Evolutionary conservation across 2,797 vertebrate species (phyloP).

Genomic region (Dicrostonyx torquatus): DNA sequence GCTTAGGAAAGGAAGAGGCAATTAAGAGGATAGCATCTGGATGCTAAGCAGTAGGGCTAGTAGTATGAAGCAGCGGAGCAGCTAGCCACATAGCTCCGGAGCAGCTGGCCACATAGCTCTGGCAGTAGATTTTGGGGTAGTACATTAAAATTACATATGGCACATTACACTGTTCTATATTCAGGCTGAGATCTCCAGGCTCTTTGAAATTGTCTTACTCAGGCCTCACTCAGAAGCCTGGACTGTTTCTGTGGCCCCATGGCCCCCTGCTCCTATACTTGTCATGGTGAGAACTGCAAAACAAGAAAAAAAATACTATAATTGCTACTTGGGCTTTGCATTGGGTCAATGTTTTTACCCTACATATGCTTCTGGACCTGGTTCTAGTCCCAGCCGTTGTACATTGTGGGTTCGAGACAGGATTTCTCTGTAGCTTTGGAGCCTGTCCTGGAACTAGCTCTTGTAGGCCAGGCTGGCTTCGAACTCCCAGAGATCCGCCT

Average conservation of each 20-base stretch:
- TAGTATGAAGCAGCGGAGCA: conserved; percentile 3
- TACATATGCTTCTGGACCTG: not conserved
- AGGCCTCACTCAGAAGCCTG: not conserved
- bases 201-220: not conserved
- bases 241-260: not conserved
- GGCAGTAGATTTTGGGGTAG: not conserved
- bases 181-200: not conserved
- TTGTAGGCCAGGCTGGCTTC: too few relatives aligned
- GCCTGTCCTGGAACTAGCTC: too few relatives aligned
- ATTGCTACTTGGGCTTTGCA: not conserved
- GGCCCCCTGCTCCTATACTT: not conserved
- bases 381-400: not conserved
- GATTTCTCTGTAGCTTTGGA: too few relatives aligned
- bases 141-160: conserved; percentile 13
- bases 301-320: not conserved
- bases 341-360: not conserved
- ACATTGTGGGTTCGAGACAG: not conserved
- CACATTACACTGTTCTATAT: not conserved
- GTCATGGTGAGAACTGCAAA: not conserved
- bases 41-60: not conserved
- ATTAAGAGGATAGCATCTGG: not conserved
- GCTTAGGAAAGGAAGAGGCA: not conserved
- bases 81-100: not conserved
- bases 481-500: too few relatives aligned
- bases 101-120: not conserved